A percentile compares a stretch with the other conserved stretches of the same genome.
Evolutionary conservation across 1,140 invertebrate species (phyloP).

Genomic region (Ganaspis sp.): DNA sequence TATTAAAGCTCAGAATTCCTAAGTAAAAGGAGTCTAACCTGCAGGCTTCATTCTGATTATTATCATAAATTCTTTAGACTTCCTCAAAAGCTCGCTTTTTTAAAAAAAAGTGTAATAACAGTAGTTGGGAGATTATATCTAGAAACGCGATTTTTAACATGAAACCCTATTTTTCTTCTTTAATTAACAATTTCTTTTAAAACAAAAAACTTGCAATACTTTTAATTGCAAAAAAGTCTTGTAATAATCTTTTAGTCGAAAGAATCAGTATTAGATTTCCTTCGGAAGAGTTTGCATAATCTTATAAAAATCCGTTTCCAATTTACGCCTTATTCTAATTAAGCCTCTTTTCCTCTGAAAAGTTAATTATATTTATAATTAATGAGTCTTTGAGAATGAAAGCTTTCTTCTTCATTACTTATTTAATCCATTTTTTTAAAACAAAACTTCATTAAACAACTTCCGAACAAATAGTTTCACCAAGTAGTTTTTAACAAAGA

Average conservation of each 20-base stretch:
- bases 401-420: too few relatives aligned
- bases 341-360: too few relatives aligned
- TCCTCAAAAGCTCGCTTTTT: background rate
- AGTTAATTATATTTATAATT: too few relatives aligned
- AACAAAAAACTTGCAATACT: background rate
- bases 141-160: background rate
- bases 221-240: background rate
- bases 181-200: background rate
- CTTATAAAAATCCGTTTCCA: too few relatives aligned
- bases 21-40: background rate
- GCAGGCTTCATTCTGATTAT: background rate
- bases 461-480: background rate
- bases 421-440: too few relatives aligned
- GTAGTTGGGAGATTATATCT: background rate
- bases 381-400: too few relatives aligned
- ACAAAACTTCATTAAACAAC: background rate
- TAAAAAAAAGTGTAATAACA: background rate
- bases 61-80: constrained; percentile 9
- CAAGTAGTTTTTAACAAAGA: too few relatives aligned
- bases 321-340: too few relatives aligned
- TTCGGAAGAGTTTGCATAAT: background rate
- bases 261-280: background rate
- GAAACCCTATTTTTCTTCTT: background rate
- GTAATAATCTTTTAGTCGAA: background rate
- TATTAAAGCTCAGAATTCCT: constrained; percentile 9